Evolutionary conservation across 1,140 invertebrate species (phyloP).

Genomic region (Pseudomyrmex pallidus): DNA sequence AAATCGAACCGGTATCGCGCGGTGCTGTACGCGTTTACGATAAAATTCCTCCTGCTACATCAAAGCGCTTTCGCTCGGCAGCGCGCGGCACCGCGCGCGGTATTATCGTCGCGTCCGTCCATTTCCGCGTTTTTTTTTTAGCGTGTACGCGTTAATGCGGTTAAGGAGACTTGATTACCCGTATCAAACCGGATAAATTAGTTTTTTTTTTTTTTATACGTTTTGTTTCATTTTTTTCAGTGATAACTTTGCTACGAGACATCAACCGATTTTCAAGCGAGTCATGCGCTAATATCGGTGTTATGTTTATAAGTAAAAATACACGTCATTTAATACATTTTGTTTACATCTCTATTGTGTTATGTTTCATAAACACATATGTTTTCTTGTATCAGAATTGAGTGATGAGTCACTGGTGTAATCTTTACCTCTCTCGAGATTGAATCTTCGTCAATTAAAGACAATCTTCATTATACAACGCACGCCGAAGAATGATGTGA

Average conservation of each 20-base stretch:
- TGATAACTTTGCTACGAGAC: constrained; percentile 22
- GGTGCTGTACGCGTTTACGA: constrained; percentile 40
- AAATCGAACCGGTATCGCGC: constrained; percentile 61
- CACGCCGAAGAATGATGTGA: background rate
- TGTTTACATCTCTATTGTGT: background rate
- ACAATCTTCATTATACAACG: background rate
- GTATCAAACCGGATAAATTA: constrained; percentile 58
- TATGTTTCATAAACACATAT: background rate
- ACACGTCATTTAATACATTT: background rate
- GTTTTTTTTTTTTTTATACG: constrained; percentile 19
- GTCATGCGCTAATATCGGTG: background rate
- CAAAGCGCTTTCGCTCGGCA: constrained; percentile 48
- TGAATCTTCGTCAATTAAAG: background rate
- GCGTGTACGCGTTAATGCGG: constrained; percentile 52
- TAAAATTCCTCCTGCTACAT: constrained; percentile 55
- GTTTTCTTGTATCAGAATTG: too few species aligned
- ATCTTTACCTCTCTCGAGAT: too few species aligned
- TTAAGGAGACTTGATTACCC: constrained; percentile 59
- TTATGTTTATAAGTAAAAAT: background rate
- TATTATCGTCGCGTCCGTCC: constrained; percentile 41
- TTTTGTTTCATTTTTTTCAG: constrained; percentile 32
- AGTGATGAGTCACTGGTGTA: too few species aligned
- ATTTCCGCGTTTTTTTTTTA: constrained; percentile 55
- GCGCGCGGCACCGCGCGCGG: constrained; percentile 14
- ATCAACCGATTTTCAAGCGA: constrained; percentile 12